These are phyloP conservation scores for Sylvilagus floridanus DNA, from an alignment of 2,797 vertebrate genomes.

Conservation along the genomic window DNA sequence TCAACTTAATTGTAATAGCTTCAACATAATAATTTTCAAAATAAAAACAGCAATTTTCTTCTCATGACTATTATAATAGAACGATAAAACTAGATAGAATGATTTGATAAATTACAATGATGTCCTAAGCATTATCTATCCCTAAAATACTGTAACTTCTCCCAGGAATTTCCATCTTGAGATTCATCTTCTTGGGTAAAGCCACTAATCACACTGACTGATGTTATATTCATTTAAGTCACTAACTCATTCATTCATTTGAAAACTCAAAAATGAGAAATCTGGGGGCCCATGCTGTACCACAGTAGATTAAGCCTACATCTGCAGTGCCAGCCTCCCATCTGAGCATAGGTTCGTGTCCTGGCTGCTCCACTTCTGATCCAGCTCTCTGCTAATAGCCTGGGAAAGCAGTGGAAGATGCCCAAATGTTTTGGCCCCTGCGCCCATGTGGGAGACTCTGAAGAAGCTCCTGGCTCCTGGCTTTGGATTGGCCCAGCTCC, in stretches of 20 bases:
- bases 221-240: neutral
- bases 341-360: no score
- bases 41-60: neutral
- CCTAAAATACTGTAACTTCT: neutral
- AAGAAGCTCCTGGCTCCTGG: no score
- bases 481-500: no score
- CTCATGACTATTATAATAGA: neutral
- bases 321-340: no score
- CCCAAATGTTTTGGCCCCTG: no score
- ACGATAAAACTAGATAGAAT: neutral
- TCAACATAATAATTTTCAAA: neutral
- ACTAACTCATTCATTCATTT: neutral
- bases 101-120: neutral
- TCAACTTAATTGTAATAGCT: neutral
- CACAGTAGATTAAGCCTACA: no score
- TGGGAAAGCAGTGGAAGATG: no score
- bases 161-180: neutral
- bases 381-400: no score
- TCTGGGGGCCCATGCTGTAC: no score
- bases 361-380: no score
- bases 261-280: constrained; percentile 13
- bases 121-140: neutral
- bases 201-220: neutral
- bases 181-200: neutral
- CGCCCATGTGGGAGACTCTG: no score